Evolutionary conservation across 2,797 vertebrate species (phyloP).

Genomic region (Premnoplex brunnescens): DNA sequence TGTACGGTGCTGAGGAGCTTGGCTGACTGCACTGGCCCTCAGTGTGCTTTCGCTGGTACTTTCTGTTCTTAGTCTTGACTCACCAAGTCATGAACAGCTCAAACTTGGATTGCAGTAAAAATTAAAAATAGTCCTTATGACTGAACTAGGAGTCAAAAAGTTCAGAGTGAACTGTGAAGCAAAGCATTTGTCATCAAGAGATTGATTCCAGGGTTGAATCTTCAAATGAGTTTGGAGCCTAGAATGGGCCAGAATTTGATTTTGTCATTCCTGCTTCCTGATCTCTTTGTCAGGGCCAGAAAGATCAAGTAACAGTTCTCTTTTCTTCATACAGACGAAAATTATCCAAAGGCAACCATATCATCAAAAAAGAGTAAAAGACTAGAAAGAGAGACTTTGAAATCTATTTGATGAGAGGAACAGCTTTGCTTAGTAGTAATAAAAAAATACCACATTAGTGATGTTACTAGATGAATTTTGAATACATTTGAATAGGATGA

Average conservation of each 20-base stretch:
- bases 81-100: background rate
- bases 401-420: background rate
- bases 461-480: background rate
- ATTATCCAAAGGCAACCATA: background rate
- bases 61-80: background rate
- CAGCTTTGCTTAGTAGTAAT: background rate
- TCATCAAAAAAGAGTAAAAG: background rate
- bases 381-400: background rate
- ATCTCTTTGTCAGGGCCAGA: background rate
- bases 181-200: background rate
- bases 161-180: background rate
- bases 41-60: background rate
- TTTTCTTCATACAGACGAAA: background rate
- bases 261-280: background rate
- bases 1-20: background rate
- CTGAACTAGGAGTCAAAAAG: background rate
- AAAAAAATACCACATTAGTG: background rate
- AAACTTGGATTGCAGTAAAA: background rate
- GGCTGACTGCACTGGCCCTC: background rate
- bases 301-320: background rate
- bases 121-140: background rate
- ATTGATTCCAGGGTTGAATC: background rate
- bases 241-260: background rate
- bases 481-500: background rate
- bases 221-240: background rate